Conservation (phyloP, 1,140 invertebrate genomes). For the Chymomyza costata region DNA sequence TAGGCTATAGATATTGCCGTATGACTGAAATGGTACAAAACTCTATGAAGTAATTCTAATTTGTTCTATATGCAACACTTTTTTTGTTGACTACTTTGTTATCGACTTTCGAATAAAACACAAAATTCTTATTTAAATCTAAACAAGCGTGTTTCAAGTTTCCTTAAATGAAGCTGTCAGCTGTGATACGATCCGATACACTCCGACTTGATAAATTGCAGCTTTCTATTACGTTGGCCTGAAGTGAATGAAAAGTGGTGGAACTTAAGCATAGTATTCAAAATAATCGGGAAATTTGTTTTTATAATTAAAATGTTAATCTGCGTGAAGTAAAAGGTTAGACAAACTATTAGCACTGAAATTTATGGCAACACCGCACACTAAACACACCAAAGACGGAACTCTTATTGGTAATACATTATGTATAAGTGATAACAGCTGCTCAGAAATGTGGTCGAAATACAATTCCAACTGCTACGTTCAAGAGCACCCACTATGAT, state of each 20-base stretch:
- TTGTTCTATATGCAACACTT: constrained; percentile 1
- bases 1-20: constrained; percentile 14
- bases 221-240: constrained; percentile 28
- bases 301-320: constrained; percentile 73
- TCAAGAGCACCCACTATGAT: constrained; percentile 67
- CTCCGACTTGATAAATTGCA: constrained; percentile 28
- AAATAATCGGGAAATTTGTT: constrained; percentile 58
- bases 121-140: constrained; percentile 32
- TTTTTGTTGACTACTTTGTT: constrained; percentile 59
- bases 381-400: constrained; percentile 56
- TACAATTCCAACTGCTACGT: constrained; percentile 37
- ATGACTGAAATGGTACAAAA: constrained; percentile 1
- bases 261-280: constrained; percentile 50
- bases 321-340: constrained; percentile 72
- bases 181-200: not conserved
- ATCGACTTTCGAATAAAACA: constrained; percentile 61
- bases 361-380: constrained; percentile 61
- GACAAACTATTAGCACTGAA: constrained; percentile 66
- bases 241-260: constrained; percentile 44
- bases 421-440: constrained; percentile 64
- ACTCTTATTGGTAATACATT: constrained; percentile 42
- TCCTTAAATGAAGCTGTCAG: constrained; percentile 14
- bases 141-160: not conserved
- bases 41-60: not conserved
- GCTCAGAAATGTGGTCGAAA: not conserved